Base-by-base conservation (phyloP, 1,140 invertebrate genomes). In the Pseudobourletiella spinata region DNA sequence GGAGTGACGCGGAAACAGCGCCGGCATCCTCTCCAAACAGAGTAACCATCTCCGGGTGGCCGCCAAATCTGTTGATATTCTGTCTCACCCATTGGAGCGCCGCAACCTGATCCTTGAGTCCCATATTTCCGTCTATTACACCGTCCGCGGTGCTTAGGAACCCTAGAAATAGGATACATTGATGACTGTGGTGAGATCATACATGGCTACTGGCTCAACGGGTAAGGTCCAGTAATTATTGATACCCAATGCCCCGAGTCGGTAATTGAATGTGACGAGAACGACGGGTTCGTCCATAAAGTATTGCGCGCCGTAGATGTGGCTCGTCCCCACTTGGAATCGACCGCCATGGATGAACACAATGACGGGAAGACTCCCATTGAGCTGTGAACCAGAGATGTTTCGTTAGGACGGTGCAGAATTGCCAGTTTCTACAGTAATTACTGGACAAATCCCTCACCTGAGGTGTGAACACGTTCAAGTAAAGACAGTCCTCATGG, bases 271-370 rank as follows among this genome's bases (percentile, higher is more conserved):
- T 1, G 60, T 43, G 0, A 66, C 67, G 4, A 68, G 14, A 14
- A 66, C 57, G 25, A 68, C 26, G 32, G 59, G 30, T 15, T 57
- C 32, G 15, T 66, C 63, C 11, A 68, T 4, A 24, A 68, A 29
- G 39, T 51, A 63, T 32, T 68, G 44, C 18, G 66, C 52, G 28
- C 66, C 66, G 26, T 39, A 42, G 3, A 18, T 30, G 22, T 4
- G 18, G 26, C 22, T 39, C 1, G 18, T 44, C 18, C 64, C 64
- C 29, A 74, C 68, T 65, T 72, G 32, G 59, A 71, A 48, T 66
- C 74, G 18, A 69, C 66, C 52, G 72, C 73, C 32, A 59, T 83
- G 81, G 56, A 82, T 79, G 70, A 77, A 80, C 1, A 82, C 75
- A 20, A 83, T 63, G 2, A 82, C 46, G 14, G 46, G 46, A 22